Percentiles rank a stretch among this genome's conserved stretches.
Evolutionary conservation across 92 coral and sea anemone genomes (phyloP).

Genomic region (Nematostella vectensis): DNA sequence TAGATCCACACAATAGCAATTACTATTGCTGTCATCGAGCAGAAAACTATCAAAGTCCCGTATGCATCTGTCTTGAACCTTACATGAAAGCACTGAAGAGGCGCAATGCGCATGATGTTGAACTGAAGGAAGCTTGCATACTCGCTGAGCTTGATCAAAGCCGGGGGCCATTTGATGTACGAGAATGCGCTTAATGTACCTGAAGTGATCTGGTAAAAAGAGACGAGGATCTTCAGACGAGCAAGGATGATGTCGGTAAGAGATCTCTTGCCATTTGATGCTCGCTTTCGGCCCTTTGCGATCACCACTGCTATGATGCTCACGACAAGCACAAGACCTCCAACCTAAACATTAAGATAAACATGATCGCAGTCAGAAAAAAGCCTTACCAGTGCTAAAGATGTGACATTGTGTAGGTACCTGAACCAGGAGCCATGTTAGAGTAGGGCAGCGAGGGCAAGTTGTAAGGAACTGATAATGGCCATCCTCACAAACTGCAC

Average conservation of each 20-base stretch:
- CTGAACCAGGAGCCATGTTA: constrained; percentile 13
- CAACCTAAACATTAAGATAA: constrained; percentile 18
- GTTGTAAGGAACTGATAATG: constrained; percentile 19
- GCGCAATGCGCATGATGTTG: constrained; percentile 46
- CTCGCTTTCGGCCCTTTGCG: constrained; percentile 19
- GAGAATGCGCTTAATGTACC: constrained; percentile 48
- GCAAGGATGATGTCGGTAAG: constrained; percentile 41
- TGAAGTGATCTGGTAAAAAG: constrained; percentile 31
- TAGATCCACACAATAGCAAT: constrained; percentile 9
- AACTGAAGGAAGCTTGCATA: constrained; percentile 50
- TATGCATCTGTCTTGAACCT: constrained; percentile 33
- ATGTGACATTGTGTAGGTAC: no score
- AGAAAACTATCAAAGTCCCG: constrained; percentile 16
- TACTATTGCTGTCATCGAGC: constrained; percentile 18
- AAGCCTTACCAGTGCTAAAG: no score
- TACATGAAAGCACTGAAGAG: constrained; percentile 35
- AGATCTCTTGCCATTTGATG: constrained; percentile 17
- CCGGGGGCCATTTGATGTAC: constrained; percentile 51
- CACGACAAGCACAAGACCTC: constrained; percentile 16
- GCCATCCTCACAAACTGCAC: constrained; percentile 27
- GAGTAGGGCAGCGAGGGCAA: constrained; percentile 29
- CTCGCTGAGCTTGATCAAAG: constrained; percentile 31
- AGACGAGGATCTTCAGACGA: constrained; percentile 40
- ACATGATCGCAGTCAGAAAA: no score
- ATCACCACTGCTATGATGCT: constrained; percentile 19